Percentiles rank a stretch among this genome's conserved stretches.
These are phyloP conservation scores for Temnothorax longispinosus DNA, from an alignment of 1,140 invertebrate species.

Conservation along the genomic window DNA sequence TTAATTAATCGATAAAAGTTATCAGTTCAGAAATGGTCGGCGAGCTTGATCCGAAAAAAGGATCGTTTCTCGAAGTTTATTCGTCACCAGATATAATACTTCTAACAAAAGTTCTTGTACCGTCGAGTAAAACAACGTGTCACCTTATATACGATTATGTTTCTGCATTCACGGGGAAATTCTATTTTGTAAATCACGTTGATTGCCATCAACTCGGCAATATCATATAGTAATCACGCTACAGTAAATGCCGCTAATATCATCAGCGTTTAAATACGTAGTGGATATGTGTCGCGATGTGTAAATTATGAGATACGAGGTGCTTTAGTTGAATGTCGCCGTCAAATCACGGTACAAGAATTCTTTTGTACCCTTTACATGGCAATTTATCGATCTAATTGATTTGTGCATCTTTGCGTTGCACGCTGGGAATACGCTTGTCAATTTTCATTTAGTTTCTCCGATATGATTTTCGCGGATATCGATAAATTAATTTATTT, in stretches of 20 bases:
- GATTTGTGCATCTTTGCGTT: background rate
- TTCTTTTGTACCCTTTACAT: constrained; percentile 28
- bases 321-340: constrained; percentile 12
- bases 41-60: constrained; percentile 23
- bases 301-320: constrained; percentile 7
- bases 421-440: background rate
- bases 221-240: constrained; percentile 13
- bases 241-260: constrained; percentile 10
- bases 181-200: constrained; percentile 37
- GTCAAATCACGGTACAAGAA: constrained; percentile 2
- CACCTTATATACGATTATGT: constrained; percentile 39
- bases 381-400: background rate
- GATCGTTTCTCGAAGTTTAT: constrained; percentile 30
- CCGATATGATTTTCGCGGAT: background rate
- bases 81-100: background rate
- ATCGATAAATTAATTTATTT: background rate
- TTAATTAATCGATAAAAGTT: constrained; percentile 15
- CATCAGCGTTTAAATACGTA: constrained; percentile 27
- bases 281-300: constrained; percentile 42
- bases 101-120: constrained; percentile 45
- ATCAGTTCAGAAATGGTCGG: constrained; percentile 18
- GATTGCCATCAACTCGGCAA: constrained; percentile 30
- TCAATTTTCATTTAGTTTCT: background rate
- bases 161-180: constrained; percentile 31
- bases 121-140: constrained; percentile 25